Base-by-base conservation (phyloP, 2,888 invertebrate genomes). In the Acanthosepion lycidas region DNA sequence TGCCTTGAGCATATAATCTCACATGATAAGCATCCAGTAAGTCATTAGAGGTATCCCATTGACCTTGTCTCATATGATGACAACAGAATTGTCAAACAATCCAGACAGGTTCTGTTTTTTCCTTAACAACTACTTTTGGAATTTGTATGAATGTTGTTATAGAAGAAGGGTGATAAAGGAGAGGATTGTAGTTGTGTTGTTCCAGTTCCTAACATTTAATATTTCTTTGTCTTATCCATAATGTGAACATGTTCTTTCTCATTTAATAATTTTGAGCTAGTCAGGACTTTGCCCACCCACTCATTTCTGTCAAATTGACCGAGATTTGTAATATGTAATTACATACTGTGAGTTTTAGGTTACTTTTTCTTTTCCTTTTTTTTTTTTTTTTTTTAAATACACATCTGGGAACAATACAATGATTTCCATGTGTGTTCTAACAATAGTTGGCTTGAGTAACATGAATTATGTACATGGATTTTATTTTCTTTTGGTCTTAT, bases 211-310 rank as follows among this genome's bases (percentile, higher is more conserved):
- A 78, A 78, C 78, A 28, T 78, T 78, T 78, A n/a, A 78, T 78
- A 78, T 78, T 28, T n/a, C 78, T 78, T 78, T 78, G n/a, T 78
- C 33, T 78, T 78, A n/a, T 33, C 78, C 78, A 78, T 78, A n/a
- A n/a, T 78, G 15, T 78, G 78, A 78, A n/a, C 78, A 59, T 78
- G 78, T 78, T n/a, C 78, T 15, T 78, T 78, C 78, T 78, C 78
- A 78, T 78, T 78, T 78, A 78, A 78, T 78, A 78, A 78, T 78
- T 78, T 28, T 78, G 78, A 78, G n/a, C n/a, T 78, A 78, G n/a
- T 78, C 78, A n/a, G n/a, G n/a, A 78, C 12, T 78, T 78, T 78
- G n/a, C n/a, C 78, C n/a, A 28, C 78, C 28, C 78, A 78, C 78
- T 78, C n/a, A 78, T 78, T 78, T n/a, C 78, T 78, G 12, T 78